Base-by-base conservation (phyloP, 2,113 vertebrate species). In the Dipodomys stephensi region DNA sequence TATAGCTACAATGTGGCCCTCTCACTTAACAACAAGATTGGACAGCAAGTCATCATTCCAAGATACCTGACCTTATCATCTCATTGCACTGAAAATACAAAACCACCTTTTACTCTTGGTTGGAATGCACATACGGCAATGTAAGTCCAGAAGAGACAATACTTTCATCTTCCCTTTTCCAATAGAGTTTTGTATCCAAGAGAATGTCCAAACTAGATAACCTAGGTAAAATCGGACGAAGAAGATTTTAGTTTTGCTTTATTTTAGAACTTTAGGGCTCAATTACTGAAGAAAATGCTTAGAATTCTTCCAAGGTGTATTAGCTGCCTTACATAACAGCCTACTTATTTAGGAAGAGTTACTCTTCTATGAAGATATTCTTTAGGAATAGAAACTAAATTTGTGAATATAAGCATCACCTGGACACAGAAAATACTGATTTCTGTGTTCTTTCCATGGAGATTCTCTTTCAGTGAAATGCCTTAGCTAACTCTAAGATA, bases 1-100 rank as follows among this genome's bases (percentile, higher is more conserved):
- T 99, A 99, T 93, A 99, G 99, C 97, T 99, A 99, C 97, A 99
- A 99, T 69, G 99, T 99, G 88, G 98, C 99, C 94, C 98, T 99
- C 84, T 99, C 99, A 72, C 98, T 99, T 87, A 99, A 99, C 97
- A 99, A 99, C 94, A 99, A 99, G 97, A 98, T 99, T 4, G 99
- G 99, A 39, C 99, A 99, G 96, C 99, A 99, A 97, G 99, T 99
- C 88, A 97, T 99, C 95, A 99, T 99, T 95, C 99, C 99, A 0
- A 98, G 99, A 95, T 99, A 99, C 96, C 97, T 99, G 96, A 99
- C 99, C 3, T 97, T 99, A 79, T 98, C 98, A 57, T 99, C 99
- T 27, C 99, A 99, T 97, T 99, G 99, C 92, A 99, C 98, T 0
- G 99, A 99, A 77, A 98, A 97, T 95, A 99, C 99, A 1, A 98